A percentile compares a stretch with the other conserved stretches of the same genome.
Conservation (phyloP, 1,140 invertebrate genomes). For the Papilio dardanus region DNA sequence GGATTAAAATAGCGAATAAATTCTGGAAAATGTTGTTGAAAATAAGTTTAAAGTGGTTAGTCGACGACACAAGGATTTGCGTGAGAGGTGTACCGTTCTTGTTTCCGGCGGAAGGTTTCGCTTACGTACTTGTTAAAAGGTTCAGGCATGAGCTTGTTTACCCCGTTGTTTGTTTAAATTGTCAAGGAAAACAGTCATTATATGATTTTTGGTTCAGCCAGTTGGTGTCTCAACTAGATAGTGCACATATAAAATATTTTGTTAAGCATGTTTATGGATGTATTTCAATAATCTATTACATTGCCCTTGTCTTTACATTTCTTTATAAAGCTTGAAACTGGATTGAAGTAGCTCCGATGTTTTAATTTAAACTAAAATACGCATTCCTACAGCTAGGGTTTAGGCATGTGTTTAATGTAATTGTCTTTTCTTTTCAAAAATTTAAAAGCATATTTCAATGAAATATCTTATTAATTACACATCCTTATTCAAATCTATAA, state of each 20-base stretch:
- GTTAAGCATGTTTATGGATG: background rate
- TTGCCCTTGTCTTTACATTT: background rate
- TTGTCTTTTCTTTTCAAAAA: background rate
- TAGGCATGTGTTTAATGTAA: conserved; percentile 1
- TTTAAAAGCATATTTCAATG: conserved; percentile 3
- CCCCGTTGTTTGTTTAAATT: background rate
- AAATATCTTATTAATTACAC: background rate
- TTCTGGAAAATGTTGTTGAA: too few relatives aligned
- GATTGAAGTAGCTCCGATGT: background rate
- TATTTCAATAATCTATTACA: background rate
- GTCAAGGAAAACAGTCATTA: background rate
- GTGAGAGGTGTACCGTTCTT: background rate
- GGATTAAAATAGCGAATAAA: too few relatives aligned
- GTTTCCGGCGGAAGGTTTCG: background rate
- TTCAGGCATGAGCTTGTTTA: background rate
- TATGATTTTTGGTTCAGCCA: background rate
- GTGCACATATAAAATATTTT: background rate
- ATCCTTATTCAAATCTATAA: background rate
- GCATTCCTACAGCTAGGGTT: background rate
- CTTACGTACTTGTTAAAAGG: background rate
- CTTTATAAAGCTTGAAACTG: background rate
- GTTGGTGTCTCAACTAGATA: background rate
- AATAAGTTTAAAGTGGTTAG: too few relatives aligned
- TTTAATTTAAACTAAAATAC: background rate
- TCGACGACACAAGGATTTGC: background rate